Percentiles rank a stretch among this genome's conserved stretches.
Conservation (phyloP, 2,113 vertebrate species). For the Dromas ardeola region DNA sequence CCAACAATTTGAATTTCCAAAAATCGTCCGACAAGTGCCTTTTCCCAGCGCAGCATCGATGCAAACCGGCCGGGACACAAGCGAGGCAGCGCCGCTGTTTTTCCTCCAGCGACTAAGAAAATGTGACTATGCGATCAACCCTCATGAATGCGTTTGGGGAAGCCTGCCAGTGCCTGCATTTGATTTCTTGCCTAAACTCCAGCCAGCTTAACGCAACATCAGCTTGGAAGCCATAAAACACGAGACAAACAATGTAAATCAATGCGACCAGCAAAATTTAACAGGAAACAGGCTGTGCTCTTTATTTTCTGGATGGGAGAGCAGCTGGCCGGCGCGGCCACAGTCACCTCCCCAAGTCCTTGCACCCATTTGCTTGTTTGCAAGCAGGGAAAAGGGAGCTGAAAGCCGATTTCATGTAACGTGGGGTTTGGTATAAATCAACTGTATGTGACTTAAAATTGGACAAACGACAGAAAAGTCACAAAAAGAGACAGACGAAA, state of each 20-base stretch:
- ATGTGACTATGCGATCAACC: neutral
- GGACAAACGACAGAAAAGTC: neutral
- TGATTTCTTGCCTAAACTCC: conserved; percentile 25
- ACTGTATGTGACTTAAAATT: neutral
- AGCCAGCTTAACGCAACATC: conserved; percentile 16
- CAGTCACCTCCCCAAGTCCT: neutral
- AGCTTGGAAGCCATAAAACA: conserved; percentile 35
- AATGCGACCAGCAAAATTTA: neutral
- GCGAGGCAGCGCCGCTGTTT: neutral
- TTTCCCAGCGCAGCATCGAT: neutral
- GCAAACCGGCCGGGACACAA: neutral
- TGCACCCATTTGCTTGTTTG: neutral
- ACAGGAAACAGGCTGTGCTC: conserved; percentile 27
- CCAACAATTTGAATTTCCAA: neutral
- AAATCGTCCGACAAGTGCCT: neutral
- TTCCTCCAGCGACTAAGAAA: neutral
- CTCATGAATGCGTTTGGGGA: neutral
- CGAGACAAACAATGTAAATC: conserved; percentile 8
- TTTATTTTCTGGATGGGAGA: neutral
- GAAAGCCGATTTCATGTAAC: neutral
- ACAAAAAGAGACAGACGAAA: neutral
- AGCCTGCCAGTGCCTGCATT: conserved; percentile 28
- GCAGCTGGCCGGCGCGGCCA: neutral
- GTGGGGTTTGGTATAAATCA: neutral
- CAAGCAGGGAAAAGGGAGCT: neutral